A percentile compares a stretch with the other conserved stretches of the same genome.
Conservation (phyloP, 2,113 vertebrate species). For the Seriola dumerili region DNA sequence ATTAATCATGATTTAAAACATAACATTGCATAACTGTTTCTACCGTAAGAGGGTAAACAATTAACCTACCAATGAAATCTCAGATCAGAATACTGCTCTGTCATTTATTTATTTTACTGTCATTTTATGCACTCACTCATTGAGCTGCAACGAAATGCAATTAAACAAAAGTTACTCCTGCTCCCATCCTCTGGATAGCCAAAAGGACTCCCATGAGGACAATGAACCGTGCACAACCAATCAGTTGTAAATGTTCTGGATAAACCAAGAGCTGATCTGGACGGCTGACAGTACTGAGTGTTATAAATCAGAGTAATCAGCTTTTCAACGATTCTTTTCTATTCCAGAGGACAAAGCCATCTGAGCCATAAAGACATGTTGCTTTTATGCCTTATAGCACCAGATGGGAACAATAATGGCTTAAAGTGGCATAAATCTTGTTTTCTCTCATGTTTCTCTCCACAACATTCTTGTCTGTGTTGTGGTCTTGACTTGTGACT, state of each 20-base stretch:
- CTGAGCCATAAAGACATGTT: neutral
- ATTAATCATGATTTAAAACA: neutral
- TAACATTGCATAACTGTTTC: neutral
- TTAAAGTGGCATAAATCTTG: neutral
- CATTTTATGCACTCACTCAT: neutral
- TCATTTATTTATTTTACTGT: too few relatives aligned
- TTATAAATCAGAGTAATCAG: neutral
- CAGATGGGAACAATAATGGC: neutral
- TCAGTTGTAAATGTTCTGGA: neutral
- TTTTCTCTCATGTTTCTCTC: neutral
- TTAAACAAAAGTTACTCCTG: slow-evolving; percentile 18
- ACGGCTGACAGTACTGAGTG: slow-evolving; percentile 3
- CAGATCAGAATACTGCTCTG: neutral
- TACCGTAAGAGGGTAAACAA: neutral
- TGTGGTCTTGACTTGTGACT: slow-evolving; percentile 52
- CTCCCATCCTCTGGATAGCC: neutral
- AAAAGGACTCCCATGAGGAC: slow-evolving; percentile 2
- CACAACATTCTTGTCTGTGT: slow-evolving; percentile 21
- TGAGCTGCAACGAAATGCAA: slow-evolving; percentile 16
- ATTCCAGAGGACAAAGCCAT: neutral
- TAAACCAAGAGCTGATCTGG: neutral
- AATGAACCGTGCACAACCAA: slow-evolving; percentile 15
- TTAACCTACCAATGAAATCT: neutral
- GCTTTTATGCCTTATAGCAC: neutral
- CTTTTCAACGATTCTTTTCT: neutral